Evolutionary conservation across 2,113 vertebrate genomes (phyloP).

Genomic region (Ceyx margarethae): DNA sequence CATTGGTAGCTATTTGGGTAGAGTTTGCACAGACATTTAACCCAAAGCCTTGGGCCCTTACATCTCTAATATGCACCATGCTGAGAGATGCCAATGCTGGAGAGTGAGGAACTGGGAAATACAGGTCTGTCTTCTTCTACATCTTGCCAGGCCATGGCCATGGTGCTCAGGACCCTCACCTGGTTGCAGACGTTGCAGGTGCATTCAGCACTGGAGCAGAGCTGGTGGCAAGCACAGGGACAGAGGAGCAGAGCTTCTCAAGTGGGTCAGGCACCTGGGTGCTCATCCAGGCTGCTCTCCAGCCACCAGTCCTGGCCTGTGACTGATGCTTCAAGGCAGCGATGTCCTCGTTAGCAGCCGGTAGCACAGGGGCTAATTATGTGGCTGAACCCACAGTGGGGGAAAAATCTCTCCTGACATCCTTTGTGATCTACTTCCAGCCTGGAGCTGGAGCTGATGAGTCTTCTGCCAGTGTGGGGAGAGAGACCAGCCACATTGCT

Average conservation of each 20-base stretch:
- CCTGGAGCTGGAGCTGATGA: background rate
- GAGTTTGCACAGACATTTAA: background rate
- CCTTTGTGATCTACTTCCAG: background rate
- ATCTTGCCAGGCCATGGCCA: background rate
- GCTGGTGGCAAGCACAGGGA: fast-evolving
- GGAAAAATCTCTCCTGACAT: background rate
- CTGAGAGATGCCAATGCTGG: fast-evolving
- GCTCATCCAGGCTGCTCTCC: background rate
- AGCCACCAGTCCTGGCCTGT: background rate
- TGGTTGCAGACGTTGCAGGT: fast-evolving
- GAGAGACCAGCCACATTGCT: background rate
- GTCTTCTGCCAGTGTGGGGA: background rate
- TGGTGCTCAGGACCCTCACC: background rate
- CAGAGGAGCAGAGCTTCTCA: background rate
- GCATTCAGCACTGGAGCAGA: fast-evolving
- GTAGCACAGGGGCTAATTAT: background rate
- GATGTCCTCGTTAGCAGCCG: fast-evolving
- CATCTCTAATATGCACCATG: background rate
- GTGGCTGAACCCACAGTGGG: fast-evolving
- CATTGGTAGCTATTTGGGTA: background rate
- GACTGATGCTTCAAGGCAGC: background rate
- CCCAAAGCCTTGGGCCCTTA: background rate
- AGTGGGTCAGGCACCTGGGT: background rate
- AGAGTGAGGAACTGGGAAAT: background rate
- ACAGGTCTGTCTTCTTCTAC: fast-evolving